phyloP scores from a whole-genome alignment of 2,888 invertebrate genomes.

The Orthosia gracilis region DNA sequence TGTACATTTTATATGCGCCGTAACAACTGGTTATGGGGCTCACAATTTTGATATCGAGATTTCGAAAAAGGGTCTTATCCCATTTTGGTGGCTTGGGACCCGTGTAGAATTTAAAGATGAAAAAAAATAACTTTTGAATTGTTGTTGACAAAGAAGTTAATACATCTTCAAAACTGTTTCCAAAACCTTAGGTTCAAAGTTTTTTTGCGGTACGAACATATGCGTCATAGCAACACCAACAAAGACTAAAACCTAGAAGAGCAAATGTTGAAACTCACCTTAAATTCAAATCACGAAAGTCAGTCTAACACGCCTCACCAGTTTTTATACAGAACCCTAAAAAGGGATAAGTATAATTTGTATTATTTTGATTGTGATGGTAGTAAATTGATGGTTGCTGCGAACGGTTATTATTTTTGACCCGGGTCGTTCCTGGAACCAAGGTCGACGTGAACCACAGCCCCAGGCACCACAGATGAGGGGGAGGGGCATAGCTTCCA shows the following conservation, averaged over 20 bases:
- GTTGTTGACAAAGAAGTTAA: background rate
- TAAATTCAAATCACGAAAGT: slow-evolving; percentile 14
- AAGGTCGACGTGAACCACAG: slow-evolving; percentile 77
- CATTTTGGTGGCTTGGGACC: background rate
- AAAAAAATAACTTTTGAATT: background rate
- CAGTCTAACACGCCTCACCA: slow-evolving; percentile 15
- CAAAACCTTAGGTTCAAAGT: background rate
- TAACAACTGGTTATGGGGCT: slow-evolving; percentile 74
- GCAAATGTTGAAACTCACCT: slow-evolving; percentile 1
- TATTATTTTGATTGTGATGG: slow-evolving; percentile 87
- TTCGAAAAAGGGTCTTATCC: slow-evolving; percentile 29
- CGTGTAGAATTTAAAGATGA: slow-evolving; percentile 21
- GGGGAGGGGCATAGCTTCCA: slow-evolving; percentile 78
- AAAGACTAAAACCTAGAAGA: background rate
- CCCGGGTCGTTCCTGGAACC: slow-evolving; percentile 80
- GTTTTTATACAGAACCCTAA: slow-evolving; percentile 63
- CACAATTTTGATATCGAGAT: slow-evolving; percentile 69
- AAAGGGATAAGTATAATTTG: slow-evolving; percentile 83
- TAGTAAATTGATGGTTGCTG: slow-evolving; percentile 83
- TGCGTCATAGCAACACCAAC: background rate
- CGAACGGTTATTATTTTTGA: slow-evolving; percentile 80
- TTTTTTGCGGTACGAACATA: background rate
- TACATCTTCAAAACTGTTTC: background rate
- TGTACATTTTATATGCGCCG: slow-evolving; percentile 77
- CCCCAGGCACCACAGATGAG: slow-evolving; percentile 81